These are phyloP conservation scores for Clarias batrachus DNA, from an alignment of 2,113 vertebrate genomes.

Conservation along the genomic window DNA sequence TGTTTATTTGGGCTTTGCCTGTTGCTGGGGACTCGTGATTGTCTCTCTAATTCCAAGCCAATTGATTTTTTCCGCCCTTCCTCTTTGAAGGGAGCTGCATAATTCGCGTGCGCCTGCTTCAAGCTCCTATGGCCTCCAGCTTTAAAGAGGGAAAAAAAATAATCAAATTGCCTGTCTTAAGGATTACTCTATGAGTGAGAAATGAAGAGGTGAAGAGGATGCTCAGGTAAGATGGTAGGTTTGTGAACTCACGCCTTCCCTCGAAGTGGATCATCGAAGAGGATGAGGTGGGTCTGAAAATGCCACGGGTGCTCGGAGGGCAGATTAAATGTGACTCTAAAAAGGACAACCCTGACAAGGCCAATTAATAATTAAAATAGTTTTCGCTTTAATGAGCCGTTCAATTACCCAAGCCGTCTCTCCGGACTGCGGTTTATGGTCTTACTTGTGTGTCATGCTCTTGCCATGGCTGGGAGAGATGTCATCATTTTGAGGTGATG, in stretches of 20 bases:
- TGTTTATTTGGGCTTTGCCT: constrained; percentile 50
- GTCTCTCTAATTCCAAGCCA: constrained; percentile 62
- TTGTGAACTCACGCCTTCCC: constrained; percentile 63
- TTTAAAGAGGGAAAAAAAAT: constrained; percentile 53
- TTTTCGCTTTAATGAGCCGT: constrained; percentile 87
- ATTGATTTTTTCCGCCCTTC: constrained; percentile 55
- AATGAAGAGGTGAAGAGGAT: constrained; percentile 50
- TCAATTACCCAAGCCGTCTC: constrained; percentile 88
- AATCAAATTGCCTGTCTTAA: constrained; percentile 67
- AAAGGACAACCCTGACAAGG: constrained; percentile 91
- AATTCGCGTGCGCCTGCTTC: constrained; percentile 58
- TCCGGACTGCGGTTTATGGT: constrained; percentile 81
- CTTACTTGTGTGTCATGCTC: constrained; percentile 74
- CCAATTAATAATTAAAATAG: constrained; percentile 92
- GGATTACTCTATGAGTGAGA: constrained; percentile 60
- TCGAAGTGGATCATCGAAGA: constrained; percentile 56
- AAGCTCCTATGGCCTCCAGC: constrained; percentile 65
- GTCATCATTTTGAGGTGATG: constrained; percentile 69
- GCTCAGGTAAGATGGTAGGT: constrained; percentile 56
- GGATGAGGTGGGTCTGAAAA: constrained; percentile 67
- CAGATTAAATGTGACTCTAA: constrained; percentile 84
- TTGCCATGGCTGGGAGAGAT: constrained; percentile 40
- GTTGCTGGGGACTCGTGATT: constrained; percentile 55
- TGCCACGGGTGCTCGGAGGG: constrained; percentile 64
- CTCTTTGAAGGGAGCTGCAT: constrained; percentile 60